Base-by-base conservation (phyloP, 2,113 vertebrate species). In the Dasypus novemcinctus region DNA sequence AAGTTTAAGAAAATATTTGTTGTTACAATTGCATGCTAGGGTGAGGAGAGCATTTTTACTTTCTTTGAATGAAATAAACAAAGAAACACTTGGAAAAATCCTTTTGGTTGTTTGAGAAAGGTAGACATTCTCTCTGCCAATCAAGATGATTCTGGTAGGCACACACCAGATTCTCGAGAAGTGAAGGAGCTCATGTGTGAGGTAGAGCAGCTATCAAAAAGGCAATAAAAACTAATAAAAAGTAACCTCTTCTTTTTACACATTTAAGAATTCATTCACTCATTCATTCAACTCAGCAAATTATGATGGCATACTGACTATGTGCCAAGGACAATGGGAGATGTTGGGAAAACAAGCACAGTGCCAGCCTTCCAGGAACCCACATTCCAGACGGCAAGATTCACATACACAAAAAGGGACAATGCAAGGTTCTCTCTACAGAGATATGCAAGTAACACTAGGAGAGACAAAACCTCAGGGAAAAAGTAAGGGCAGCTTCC, bases 351-450 rank as follows among this genome's bases (percentile, higher is more conserved):
- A 92, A 29, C 13, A 14, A 36, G 12, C 36, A 2, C 21, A 3
- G 3, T 10, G 1, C 3, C 80, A 59, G 71, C 38, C 36, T 81
- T 74, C 46, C 7, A 46, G 41, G 15, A 75, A 29, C 27, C 46
- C 72, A 0, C 33, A 20, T 29, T 63, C 59, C 9, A 25, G 8
- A 0, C 20, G 9, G 5, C 33, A 17, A 57, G 1, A 21, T 6
- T 66, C 12, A 33, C 59, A 43, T 7, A 33, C 38, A 18, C 25
- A 46, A 76, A 69, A 14, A 15, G 4, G 49, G 71, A 52, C 83
- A 29, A 9, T 3, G 25, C 20, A 36, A 63, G 49, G 10, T 41
- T 27, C 7, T 23, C 41, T 72, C 29, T 49, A 13, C 14, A 86
- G 46, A 63, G 54, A 63, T 15, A 18, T 1, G 6, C 21, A 10